Evolutionary conservation across 2,888 invertebrate species (phyloP).

Genomic region (Resseliella maxima): DNA sequence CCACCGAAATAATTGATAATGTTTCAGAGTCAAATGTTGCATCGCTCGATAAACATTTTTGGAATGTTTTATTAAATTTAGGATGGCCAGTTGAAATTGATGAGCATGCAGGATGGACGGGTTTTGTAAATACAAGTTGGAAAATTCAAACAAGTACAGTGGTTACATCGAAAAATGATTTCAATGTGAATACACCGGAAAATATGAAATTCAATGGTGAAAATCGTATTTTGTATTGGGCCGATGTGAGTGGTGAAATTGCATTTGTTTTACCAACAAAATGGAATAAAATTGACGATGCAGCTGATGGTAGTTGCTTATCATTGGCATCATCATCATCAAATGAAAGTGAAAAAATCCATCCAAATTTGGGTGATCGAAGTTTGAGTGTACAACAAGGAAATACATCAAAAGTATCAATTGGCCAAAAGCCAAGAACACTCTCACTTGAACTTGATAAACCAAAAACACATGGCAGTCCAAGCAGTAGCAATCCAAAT

Average conservation of each 20-base stretch:
- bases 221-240: conserved; percentile 91
- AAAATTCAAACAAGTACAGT: conserved; percentile 68
- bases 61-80: conserved; percentile 76
- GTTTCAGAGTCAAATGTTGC: conserved; percentile 65
- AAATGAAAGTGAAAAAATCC: conserved; percentile 61
- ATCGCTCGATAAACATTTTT: conserved; percentile 70
- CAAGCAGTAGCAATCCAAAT: conserved; percentile 63
- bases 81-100: conserved; percentile 89
- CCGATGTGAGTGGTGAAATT: conserved; percentile 92
- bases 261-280: conserved; percentile 91
- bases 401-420: conserved; percentile 59
- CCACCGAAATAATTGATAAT: conserved; percentile 79
- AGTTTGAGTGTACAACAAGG: conserved; percentile 68
- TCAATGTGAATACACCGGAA: conserved; percentile 66
- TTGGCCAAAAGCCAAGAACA: conserved; percentile 73
- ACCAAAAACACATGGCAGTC: conserved; percentile 65
- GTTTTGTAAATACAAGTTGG: conserved; percentile 89
- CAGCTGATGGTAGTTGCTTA: conserved; percentile 69
- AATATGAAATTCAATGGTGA: conserved; percentile 85
- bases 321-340: conserved; percentile 63
- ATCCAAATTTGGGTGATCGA: conserved; percentile 70
- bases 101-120: conserved; percentile 95
- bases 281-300: conserved; percentile 68
- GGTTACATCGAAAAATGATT: conserved; percentile 59
- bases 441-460: conserved; percentile 75